phyloP scores from a whole-genome alignment of 1,140 invertebrate species.

The Olivierus martensii region DNA sequence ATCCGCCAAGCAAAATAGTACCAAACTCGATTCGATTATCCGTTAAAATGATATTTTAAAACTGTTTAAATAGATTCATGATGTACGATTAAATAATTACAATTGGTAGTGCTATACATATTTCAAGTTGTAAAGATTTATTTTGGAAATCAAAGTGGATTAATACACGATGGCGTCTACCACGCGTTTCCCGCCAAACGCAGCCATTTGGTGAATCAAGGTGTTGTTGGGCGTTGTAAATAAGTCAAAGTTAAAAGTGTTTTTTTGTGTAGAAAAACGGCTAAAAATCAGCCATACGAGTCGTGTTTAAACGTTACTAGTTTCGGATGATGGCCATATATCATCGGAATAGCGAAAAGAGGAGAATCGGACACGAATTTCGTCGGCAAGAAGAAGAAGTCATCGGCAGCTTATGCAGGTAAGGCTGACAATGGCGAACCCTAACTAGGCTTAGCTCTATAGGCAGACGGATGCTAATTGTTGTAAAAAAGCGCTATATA shows the following conservation, averaged over 20 bases:
- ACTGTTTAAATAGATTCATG: too few species aligned
- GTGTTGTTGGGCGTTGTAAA: constrained; percentile 2
- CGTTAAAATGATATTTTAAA: too few species aligned
- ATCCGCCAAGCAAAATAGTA: too few species aligned
- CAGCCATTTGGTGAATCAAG: constrained; percentile 12
- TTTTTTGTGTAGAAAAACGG: neutral
- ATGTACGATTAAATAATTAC: too few species aligned
- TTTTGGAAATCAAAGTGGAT: too few species aligned
- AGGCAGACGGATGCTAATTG: too few species aligned
- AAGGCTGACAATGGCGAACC: constrained; percentile 7
- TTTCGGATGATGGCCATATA: constrained; percentile 25
- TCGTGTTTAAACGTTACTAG: neutral
- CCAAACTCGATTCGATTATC: too few species aligned
- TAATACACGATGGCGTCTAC: neutral
- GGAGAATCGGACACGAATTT: constrained; percentile 26
- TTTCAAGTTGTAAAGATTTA: too few species aligned
- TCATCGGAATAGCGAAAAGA: constrained; percentile 26
- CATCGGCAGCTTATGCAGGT: constrained; percentile 31
- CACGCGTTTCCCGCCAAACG: constrained; percentile 17
- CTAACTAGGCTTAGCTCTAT: too few species aligned
- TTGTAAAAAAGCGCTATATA: too few species aligned
- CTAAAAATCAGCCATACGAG: neutral
- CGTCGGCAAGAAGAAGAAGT: constrained; percentile 30
- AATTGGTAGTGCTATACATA: too few species aligned
- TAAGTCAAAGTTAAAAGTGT: neutral